A percentile compares a stretch with the other conserved stretches of the same genome.
Conservation (phyloP, 2,113 vertebrate species). For the Neogobius melanostomus region DNA sequence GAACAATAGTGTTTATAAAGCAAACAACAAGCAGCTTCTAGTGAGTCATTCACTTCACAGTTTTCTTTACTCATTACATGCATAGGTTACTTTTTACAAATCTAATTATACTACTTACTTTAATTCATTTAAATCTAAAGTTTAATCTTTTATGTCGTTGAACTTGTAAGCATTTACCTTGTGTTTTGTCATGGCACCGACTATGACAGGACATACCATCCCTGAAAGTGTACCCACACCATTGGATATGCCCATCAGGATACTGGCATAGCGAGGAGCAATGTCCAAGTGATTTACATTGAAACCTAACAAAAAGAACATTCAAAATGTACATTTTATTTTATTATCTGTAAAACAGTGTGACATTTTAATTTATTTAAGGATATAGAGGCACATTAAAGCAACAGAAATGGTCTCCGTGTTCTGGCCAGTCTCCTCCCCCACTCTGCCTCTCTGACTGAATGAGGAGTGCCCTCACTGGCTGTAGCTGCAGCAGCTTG, state of each 20-base stretch:
- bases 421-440: conserved; percentile 56
- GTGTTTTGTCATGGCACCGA: conserved; percentile 98
- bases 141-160: background rate
- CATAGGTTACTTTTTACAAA: background rate
- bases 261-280: conserved; percentile 97
- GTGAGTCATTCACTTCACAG: background rate
- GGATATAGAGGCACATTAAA: conserved; percentile 28
- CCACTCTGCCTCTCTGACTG: conserved; percentile 49
- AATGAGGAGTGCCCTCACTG: conserved; percentile 65
- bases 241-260: conserved; percentile 99
- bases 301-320: conserved; percentile 80
- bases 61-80: no score
- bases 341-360: background rate
- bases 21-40: background rate
- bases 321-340: background rate
- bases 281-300: conserved; percentile 99
- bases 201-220: conserved; percentile 98
- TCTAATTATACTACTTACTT: background rate
- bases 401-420: conserved; percentile 40
- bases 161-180: conserved; percentile 79
- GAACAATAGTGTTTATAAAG: background rate
- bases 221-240: conserved; percentile 97
- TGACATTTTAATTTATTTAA: background rate
- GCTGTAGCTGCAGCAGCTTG: conserved; percentile 54
- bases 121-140: background rate